phyloP scores from a whole-genome alignment of 2,888 invertebrate genomes.

The Escarpia spicata region DNA sequence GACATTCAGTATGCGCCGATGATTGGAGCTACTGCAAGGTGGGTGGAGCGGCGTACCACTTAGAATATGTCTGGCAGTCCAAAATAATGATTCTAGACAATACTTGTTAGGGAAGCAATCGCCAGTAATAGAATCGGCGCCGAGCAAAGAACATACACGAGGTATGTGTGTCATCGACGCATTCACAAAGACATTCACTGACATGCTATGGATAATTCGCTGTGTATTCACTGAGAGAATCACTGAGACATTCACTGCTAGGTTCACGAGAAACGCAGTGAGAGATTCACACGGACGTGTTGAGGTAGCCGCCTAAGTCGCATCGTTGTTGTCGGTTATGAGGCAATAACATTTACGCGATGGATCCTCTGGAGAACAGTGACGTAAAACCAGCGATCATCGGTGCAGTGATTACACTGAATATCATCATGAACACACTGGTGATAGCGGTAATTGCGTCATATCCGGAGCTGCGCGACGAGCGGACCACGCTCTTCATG shows the following conservation, averaged over 20 bases:
- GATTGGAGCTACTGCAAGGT: not conserved
- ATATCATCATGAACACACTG: not conserved
- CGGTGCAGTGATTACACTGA: not conserved
- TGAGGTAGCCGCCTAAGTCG: not conserved
- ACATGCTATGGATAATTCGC: too few relatives aligned
- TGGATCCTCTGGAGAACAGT: not conserved
- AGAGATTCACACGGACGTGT: not conserved
- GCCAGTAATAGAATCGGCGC: not conserved
- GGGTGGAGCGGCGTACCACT: not conserved
- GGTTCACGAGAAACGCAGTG: not conserved
- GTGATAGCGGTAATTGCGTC: not conserved
- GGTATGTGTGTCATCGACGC: not conserved
- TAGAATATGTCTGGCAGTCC: not conserved
- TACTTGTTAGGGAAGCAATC: not conserved
- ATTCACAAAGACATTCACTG: too few relatives aligned
- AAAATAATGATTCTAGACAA: not conserved
- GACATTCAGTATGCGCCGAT: not conserved
- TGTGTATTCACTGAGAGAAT: too few relatives aligned
- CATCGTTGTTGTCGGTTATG: not conserved
- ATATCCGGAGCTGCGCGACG: not conserved
- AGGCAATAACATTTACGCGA: not conserved
- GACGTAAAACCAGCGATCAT: not conserved
- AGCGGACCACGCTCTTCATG: not conserved
- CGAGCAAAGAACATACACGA: not conserved
- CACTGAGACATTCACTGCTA: not conserved